phyloP scores from a whole-genome alignment of 2,797 vertebrate species.

The Echeneis naucrates region DNA sequence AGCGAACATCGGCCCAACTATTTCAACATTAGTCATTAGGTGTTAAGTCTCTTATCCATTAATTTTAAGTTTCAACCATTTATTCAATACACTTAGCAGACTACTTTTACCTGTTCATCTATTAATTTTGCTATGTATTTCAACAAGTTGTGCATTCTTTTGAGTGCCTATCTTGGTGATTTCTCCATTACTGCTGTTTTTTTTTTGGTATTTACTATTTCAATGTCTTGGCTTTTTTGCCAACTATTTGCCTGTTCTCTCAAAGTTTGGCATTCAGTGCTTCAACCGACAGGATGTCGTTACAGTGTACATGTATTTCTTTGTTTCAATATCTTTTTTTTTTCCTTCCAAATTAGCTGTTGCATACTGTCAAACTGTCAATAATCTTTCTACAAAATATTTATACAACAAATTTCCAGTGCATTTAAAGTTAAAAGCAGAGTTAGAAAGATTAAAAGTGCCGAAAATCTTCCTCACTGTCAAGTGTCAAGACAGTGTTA shows the following conservation, averaged over 20 bases:
- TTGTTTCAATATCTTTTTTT: not conserved
- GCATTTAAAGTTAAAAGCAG: not conserved
- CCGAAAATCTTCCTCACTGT: no score
- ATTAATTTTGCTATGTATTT: not conserved
- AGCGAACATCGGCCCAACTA: no score
- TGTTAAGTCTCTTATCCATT: not conserved
- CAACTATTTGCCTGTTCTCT: not conserved
- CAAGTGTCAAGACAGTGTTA: not conserved
- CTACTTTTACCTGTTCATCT: not conserved
- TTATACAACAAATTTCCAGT: not conserved
- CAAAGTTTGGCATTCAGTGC: not conserved
- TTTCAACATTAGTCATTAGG: not conserved
- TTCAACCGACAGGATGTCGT: not conserved
- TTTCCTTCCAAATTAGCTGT: no score
- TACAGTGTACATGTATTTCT: not conserved
- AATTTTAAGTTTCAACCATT: not conserved
- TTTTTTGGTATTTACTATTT: not conserved
- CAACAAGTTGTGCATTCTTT: not conserved
- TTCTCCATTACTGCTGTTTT: no score
- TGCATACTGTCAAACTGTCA: no score
- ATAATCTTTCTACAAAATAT: not conserved
- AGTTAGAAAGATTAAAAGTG: not conserved
- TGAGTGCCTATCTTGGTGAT: no score
- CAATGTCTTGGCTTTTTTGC: not conserved
- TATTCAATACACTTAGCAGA: not conserved